Percentiles rank a stretch among this genome's conserved stretches.
phyloP scores from a whole-genome alignment of 2,888 invertebrate genomes.

The Drosophila fungiperda region DNA sequence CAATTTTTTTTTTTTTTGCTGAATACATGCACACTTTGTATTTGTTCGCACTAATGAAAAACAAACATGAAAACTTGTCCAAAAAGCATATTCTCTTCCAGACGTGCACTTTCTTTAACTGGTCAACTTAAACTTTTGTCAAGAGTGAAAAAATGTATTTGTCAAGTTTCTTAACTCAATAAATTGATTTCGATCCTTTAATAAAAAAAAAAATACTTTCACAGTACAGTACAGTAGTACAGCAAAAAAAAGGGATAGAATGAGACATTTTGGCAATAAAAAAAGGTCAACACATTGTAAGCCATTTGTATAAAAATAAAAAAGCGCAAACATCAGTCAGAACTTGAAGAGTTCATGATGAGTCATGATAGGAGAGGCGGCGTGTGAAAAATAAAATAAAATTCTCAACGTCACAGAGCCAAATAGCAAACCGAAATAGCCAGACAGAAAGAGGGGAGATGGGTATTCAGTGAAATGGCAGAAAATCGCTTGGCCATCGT shows the following conservation, averaged over 20 bases:
- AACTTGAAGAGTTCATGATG: conserved; percentile 42
- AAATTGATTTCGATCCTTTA: conserved; percentile 5
- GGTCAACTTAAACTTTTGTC: conserved; percentile 35
- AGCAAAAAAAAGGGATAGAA: not conserved
- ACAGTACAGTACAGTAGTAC: not conserved
- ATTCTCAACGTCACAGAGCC: conserved; percentile 15
- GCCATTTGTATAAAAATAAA: conserved; percentile 10
- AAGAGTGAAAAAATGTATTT: conserved; percentile 17
- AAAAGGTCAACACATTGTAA: conserved; percentile 8
- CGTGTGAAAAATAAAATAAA: conserved; percentile 26
- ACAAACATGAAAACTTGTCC: not conserved
- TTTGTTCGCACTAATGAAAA: not conserved
- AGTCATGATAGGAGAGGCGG: conserved; percentile 41
- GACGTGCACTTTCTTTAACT: conserved; percentile 7
- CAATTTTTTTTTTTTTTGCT: not conserved
- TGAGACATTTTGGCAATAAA: conserved; percentile 19
- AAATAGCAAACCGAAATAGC: conserved; percentile 39
- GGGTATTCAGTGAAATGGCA: conserved; percentile 54
- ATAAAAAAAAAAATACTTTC: conserved; percentile 1
- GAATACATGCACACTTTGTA: not conserved
- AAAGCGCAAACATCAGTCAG: conserved; percentile 8
- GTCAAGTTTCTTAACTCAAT: not conserved
- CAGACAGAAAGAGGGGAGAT: conserved; percentile 27
- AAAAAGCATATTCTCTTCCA: conserved; percentile 3
- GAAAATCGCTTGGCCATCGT: conserved; percentile 39